phyloP scores from a whole-genome alignment of 92 coral and sea anemone species.

The Epizoanthus stellaris region DNA sequence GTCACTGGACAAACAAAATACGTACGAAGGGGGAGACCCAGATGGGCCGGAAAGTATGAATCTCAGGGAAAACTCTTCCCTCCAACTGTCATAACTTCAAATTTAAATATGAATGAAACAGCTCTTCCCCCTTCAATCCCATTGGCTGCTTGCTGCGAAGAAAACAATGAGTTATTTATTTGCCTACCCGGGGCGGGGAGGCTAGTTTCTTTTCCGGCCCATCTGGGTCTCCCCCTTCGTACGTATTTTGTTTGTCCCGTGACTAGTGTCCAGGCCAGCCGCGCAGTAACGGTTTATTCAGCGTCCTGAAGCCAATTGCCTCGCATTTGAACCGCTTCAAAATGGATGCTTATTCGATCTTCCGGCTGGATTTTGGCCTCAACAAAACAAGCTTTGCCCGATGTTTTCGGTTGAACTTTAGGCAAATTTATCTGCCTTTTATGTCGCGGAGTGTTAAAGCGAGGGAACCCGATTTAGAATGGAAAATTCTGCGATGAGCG shows the following conservation, averaged over 20 bases:
- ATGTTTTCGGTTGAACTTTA: no score
- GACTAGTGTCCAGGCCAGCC: constrained; percentile 1
- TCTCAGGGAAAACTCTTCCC: background rate
- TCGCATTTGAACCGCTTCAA: background rate
- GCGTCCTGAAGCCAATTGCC: background rate
- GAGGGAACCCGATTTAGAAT: no score
- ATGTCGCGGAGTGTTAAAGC: no score
- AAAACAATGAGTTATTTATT: constrained; percentile 1
- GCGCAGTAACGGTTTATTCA: background rate
- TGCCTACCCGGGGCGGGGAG: background rate
- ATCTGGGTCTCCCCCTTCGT: background rate
- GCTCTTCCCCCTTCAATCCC: constrained; percentile 27
- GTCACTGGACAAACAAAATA: background rate
- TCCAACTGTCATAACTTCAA: background rate
- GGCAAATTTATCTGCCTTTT: no score
- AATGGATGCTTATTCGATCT: background rate
- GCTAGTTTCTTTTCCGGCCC: background rate
- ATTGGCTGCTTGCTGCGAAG: constrained; percentile 25
- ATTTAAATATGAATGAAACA: background rate
- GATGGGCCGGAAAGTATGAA: background rate
- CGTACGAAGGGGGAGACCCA: background rate
- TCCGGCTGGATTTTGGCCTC: no score
- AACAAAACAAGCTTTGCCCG: no score
- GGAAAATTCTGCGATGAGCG: no score
- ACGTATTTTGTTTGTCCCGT: background rate